Evolutionary conservation across 2,797 vertebrate species (phyloP).

Genomic region (Acrossocheilus wenchowensis): DNA sequence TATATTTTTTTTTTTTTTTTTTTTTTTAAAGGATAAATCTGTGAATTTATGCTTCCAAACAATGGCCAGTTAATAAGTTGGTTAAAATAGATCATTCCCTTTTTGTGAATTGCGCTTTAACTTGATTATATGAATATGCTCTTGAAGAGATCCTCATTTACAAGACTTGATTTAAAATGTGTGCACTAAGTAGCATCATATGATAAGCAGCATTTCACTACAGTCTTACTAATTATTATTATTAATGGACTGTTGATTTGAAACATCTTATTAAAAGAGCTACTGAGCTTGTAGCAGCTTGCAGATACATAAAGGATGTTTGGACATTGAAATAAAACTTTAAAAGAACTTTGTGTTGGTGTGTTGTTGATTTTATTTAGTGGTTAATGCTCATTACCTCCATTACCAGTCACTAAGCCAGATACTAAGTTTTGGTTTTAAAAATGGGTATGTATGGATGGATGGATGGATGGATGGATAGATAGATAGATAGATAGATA

Average conservation of each 20-base stretch:
- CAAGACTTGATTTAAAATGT: not conserved
- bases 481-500: no score
- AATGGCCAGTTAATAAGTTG: not conserved
- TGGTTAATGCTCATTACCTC: no score
- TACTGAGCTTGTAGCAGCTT: not conserved
- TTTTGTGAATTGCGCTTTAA: slow-evolving; percentile 9
- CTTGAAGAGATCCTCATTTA: not conserved
- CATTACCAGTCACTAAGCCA: no score
- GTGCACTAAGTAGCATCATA: not conserved
- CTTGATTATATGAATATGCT: not conserved
- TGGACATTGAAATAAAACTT: not conserved
- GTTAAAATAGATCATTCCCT: not conserved
- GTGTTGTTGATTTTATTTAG: not conserved
- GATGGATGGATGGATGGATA: no score
- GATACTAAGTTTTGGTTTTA: not conserved
- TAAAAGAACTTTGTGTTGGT: not conserved
- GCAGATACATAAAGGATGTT: not conserved
- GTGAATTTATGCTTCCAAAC: not conserved
- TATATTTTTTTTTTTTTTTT: no score
- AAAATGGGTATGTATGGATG: not conserved
- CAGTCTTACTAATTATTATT: not conserved
- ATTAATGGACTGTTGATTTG: no score
- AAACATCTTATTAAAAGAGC: not conserved
- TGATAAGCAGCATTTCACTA: not conserved
- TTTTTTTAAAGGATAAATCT: not conserved